These are phyloP conservation scores for Trogon surrucura DNA, from an alignment of 2,113 vertebrate genomes.

Conservation along the genomic window DNA sequence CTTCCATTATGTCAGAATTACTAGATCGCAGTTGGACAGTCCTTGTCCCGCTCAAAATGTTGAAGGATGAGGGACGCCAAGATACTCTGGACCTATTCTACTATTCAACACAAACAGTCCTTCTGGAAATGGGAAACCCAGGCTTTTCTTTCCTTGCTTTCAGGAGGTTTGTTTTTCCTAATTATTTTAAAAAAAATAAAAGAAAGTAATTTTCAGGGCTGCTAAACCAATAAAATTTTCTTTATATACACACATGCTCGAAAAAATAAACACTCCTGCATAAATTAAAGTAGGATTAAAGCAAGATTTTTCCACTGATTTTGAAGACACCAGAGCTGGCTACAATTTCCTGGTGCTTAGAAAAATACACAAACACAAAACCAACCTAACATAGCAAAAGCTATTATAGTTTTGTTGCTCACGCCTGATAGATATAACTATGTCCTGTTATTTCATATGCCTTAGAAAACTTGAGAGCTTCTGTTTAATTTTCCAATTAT, in stretches of 20 bases:
- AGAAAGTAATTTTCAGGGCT: neutral
- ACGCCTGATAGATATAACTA: neutral
- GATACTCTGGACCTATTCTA: neutral
- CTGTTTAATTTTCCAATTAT: constrained; percentile 12
- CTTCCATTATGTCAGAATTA: neutral
- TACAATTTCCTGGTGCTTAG: neutral
- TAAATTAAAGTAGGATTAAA: neutral
- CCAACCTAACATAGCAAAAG: neutral
- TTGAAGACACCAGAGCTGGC: neutral
- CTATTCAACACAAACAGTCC: neutral
- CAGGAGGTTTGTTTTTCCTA: neutral
- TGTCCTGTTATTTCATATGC: neutral
- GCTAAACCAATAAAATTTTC: neutral
- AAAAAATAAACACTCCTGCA: neutral
- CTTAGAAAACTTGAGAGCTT: neutral
- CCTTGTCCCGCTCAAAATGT: neutral
- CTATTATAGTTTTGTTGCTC: neutral
- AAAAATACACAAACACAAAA: neutral
- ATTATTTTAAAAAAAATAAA: neutral
- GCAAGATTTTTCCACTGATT: neutral
- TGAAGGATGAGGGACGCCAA: neutral
- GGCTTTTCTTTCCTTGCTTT: neutral
- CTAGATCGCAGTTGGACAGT: neutral
- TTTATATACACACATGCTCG: neutral
- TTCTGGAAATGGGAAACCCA: neutral